Evolutionary conservation across 2,797 vertebrate genomes (phyloP), one percentile per base, ranked within the genome.

Genomic region (Microtus obscurus): DNA sequence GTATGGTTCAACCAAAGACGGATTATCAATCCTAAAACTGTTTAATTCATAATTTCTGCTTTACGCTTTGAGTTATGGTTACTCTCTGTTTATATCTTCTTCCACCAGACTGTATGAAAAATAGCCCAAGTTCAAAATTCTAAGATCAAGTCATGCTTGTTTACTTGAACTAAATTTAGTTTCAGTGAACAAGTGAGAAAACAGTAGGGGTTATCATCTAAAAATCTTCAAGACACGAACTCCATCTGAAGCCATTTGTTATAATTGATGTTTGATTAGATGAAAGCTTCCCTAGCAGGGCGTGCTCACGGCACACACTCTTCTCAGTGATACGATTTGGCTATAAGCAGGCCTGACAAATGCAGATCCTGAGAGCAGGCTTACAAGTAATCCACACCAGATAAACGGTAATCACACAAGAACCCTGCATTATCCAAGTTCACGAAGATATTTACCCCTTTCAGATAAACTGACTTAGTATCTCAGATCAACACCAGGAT

Each of bases 401-500:
- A 51, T 80, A 87, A 89, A 11, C 16, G 31, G 34, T 71, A 29
- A 80, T 56, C 83, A 76, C 21, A 25, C 87, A 89, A 90, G 61
- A 34, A 69, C 8, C 43, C 17, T 87, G 40, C 37, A 48, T 93
- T 94, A 90, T 94, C 25, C 37, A 83, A 53, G n/a, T n/a, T 83
- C 56, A 73, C 51, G 27, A 48, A 85, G 78, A 76, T 73, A 27
- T 79, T 90, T 88, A 27, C 23, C 11, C 19, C n/a, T 90, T 92
- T 73, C 9, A 31, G 59, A 37, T 69, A 90, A 90, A 94, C 59
- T 92, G 73, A 76, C n/a, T 94, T 92, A 45, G 25, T 74, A 56
- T 87, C 37, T 90, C 56, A 92, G 85, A 85, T 95, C 82, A 76
- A 92, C 69, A 92, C 63, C 34, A 92, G 89, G 79, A 87, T 95